These are phyloP conservation scores for Phoenoteleia sp. DNA, from an alignment of 2,888 invertebrate genomes.

Conservation along the genomic window DNA sequence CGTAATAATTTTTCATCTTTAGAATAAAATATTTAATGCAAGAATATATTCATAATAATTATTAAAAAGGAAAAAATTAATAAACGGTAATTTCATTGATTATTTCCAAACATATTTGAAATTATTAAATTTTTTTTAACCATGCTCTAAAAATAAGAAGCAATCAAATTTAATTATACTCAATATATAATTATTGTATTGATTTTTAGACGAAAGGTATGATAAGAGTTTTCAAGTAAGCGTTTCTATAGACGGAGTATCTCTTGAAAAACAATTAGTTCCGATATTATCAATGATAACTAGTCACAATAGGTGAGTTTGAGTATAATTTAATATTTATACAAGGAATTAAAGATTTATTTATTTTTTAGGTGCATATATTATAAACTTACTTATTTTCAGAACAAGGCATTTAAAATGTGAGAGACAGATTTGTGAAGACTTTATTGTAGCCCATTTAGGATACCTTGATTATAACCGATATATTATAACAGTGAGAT, in stretches of 20 bases:
- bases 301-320: slow-evolving; percentile 92
- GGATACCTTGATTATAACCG: slow-evolving; percentile 96
- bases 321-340: no score
- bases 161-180: no score
- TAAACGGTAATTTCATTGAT: not conserved
- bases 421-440: slow-evolving; percentile 93
- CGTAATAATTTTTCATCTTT: no score
- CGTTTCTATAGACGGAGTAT: slow-evolving; percentile 94
- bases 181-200: not conserved
- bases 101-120: slow-evolving; percentile 28
- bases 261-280: slow-evolving; percentile 92
- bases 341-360: no score
- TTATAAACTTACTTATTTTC: no score
- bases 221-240: slow-evolving; percentile 96
- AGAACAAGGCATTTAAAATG: slow-evolving; percentile 95
- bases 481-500: slow-evolving; percentile 94
- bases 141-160: no score
- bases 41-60: slow-evolving; percentile 7
- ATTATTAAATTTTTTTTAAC: no score
- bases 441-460: slow-evolving; percentile 95
- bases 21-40: no score
- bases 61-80: no score
- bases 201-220: slow-evolving; percentile 93
- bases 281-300: slow-evolving; percentile 90
- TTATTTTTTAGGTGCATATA: no score